phyloP scores from a whole-genome alignment of 2,888 invertebrate genomes.

The Dicycla oo region DNA sequence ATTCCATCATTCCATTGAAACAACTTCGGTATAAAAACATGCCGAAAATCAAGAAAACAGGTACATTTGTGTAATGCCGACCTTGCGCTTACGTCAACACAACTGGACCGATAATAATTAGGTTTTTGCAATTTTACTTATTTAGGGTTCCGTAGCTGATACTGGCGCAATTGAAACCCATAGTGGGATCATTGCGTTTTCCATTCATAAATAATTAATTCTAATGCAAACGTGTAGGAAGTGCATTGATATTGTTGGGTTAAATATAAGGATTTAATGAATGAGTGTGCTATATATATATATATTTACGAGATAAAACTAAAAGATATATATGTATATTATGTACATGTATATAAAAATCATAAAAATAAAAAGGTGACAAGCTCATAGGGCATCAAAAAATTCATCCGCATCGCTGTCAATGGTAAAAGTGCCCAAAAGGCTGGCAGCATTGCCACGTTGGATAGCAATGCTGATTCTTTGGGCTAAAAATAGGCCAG shows the following conservation, averaged over 20 bases:
- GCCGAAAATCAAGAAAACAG: constrained; percentile 44
- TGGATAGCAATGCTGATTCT: too few species aligned
- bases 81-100: constrained; percentile 58
- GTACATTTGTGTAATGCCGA: constrained; percentile 51
- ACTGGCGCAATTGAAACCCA: background rate
- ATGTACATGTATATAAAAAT: too few species aligned
- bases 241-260: background rate
- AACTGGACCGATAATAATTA: constrained; percentile 63
- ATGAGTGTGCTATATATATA: background rate
- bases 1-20: constrained; percentile 25
- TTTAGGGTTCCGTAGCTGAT: constrained; percentile 26
- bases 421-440: too few species aligned
- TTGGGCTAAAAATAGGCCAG: too few species aligned
- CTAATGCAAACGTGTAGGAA: background rate
- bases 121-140: constrained; percentile 47
- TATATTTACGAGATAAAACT: too few species aligned
- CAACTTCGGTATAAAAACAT: constrained; percentile 13
- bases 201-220: background rate
- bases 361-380: too few species aligned
- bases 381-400: too few species aligned
- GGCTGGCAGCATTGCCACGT: too few species aligned
- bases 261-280: background rate
- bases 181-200: background rate
- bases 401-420: too few species aligned
- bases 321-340: too few species aligned